phyloP scores from a whole-genome alignment of 2,888 invertebrate genomes.

The Watsonalla cultraria region DNA sequence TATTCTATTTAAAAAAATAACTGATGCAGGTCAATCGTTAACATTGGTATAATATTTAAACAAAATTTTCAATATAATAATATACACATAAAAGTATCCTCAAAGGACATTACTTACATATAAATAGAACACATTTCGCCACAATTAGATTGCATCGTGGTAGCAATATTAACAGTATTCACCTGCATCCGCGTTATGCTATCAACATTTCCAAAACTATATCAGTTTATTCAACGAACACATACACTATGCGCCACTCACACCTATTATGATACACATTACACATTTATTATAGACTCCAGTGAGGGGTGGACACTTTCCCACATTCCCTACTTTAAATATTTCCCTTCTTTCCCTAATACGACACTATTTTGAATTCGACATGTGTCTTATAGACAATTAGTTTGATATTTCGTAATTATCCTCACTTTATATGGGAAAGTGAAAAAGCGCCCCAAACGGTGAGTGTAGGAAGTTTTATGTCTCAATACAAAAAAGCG shows the following conservation, averaged over 20 bases:
- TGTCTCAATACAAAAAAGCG: no score
- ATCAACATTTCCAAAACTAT: slow-evolving; percentile 49
- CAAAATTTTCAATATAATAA: slow-evolving; percentile 28
- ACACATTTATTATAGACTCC: slow-evolving; percentile 26
- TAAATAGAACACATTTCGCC: slow-evolving; percentile 57
- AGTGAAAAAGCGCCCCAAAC: no score
- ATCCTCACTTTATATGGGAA: no score
- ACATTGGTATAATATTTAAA: slow-evolving; percentile 46
- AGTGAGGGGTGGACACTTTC: no score
- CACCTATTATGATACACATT: slow-evolving; percentile 43
- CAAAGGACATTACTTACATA: slow-evolving; percentile 44
- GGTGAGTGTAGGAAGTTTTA: no score
- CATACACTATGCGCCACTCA: slow-evolving; percentile 46
- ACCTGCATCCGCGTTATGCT: slow-evolving; percentile 58
- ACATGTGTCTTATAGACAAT: no score
- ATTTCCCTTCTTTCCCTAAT: no score
- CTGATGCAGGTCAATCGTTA: slow-evolving; percentile 71
- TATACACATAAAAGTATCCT: slow-evolving; percentile 48
- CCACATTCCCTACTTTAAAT: no score
- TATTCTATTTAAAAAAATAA: slow-evolving; percentile 48
- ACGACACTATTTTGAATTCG: no score
- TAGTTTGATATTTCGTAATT: no score
- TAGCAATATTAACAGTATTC: slow-evolving; percentile 63
- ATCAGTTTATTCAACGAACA: slow-evolving; percentile 41
- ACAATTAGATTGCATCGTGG: slow-evolving; percentile 42